A percentile compares a stretch with the other conserved stretches of the same genome.
Conservation (phyloP, 2,797 vertebrate genomes). For the Adelosebastes latens region DNA sequence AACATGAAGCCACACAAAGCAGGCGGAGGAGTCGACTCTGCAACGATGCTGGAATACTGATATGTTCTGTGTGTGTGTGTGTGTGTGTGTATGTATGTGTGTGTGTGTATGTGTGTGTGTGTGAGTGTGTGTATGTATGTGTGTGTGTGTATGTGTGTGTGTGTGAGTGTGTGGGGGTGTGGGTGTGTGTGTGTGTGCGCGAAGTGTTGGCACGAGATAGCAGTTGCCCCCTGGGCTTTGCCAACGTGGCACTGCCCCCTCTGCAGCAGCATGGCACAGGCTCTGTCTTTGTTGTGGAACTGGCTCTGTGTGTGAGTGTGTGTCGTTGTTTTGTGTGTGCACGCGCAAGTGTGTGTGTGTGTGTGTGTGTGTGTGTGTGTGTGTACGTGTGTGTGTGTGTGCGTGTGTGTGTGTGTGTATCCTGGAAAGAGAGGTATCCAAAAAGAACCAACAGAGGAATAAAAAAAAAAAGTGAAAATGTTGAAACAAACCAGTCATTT, state of each 20-base stretch:
- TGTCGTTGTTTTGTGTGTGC: constrained; percentile 20
- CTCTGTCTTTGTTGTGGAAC: constrained; percentile 76
- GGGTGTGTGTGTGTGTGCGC: constrained; percentile 36
- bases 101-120: not conserved
- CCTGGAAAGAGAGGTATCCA: constrained; percentile 41
- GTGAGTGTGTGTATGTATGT: constrained; percentile 46
- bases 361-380: constrained; percentile 21
- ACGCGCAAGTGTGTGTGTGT: constrained; percentile 18
- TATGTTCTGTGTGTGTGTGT: constrained; percentile 37
- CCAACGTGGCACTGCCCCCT: constrained; percentile 79
- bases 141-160: constrained; percentile 5
- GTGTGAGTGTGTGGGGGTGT: constrained; percentile 22
- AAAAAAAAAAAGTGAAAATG: constrained; percentile 32
- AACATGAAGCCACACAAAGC: constrained; percentile 66
- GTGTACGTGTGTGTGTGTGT: constrained; percentile 13
- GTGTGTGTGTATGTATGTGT: constrained; percentile 43
- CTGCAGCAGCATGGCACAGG: constrained; percentile 78
- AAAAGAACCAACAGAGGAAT: constrained; percentile 39
- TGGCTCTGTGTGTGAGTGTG: constrained; percentile 42
- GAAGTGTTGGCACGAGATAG: constrained; percentile 79
- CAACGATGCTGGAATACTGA: constrained; percentile 73
- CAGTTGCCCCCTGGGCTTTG: constrained; percentile 80
- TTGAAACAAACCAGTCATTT: constrained; percentile 52
- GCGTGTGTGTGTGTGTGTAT: not conserved
- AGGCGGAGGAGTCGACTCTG: constrained; percentile 49